Conservation (phyloP, 2,888 invertebrate species). For the Caenorhabditis angaria region DNA sequence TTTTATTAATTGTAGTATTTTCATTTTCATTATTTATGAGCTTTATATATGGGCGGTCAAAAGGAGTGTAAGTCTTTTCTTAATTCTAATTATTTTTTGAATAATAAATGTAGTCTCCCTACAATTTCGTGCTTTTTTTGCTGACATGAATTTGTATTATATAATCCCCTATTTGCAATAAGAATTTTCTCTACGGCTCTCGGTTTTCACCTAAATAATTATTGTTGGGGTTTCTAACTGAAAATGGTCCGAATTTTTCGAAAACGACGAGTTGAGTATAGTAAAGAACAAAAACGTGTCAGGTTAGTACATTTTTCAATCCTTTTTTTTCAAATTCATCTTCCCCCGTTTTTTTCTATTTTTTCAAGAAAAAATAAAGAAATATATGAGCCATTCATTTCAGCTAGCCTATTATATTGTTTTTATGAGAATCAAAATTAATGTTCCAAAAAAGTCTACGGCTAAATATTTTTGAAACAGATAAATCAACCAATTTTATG, state of each 20-base stretch:
- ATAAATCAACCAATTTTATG: not conserved
- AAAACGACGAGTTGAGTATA: conserved; percentile 2
- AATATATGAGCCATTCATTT: too few relatives aligned
- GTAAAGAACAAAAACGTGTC: not conserved
- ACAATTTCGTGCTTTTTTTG: conserved; percentile 3
- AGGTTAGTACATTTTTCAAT: not conserved
- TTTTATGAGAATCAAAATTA: not conserved
- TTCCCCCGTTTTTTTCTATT: too few relatives aligned
- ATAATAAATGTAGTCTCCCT: not conserved
- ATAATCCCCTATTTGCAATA: not conserved
- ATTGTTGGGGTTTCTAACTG: not conserved
- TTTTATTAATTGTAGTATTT: conserved; percentile 27
- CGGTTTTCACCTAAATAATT: not conserved
- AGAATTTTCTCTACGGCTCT: not conserved
- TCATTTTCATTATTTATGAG: conserved; percentile 12
- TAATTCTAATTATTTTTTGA: conserved; percentile 8
- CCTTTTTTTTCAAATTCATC: not conserved
- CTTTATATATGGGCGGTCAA: conserved; percentile 26
- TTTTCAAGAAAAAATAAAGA: too few relatives aligned
- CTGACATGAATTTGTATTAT: not conserved
- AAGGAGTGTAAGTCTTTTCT: conserved; percentile 46
- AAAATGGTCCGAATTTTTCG: not conserved
- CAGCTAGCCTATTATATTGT: too few relatives aligned
- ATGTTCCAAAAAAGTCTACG: conserved; percentile 1
- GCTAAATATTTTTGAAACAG: not conserved